Evolutionary conservation across 2,797 vertebrate species (phyloP), one percentile per base, ranked within the genome.

Genomic region (Acipenser transmontanus): DNA sequence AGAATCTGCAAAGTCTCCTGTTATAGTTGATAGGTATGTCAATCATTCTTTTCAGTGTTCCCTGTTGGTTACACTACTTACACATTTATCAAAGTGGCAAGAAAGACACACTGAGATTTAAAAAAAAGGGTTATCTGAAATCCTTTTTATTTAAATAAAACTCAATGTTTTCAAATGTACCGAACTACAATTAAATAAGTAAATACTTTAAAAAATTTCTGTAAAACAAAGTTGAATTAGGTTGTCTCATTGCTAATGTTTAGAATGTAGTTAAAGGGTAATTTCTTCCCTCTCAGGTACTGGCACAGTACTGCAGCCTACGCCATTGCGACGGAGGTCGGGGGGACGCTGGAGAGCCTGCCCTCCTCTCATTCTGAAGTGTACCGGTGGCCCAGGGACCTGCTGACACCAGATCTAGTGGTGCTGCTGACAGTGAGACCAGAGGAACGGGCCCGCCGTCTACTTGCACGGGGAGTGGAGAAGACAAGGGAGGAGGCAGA

Each of bases 301-400:
- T 98, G 95, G 96, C 96, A 97, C 75, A 99, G 96, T 84, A 96
- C 95, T 0, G 94, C 94, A 50, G 89, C 95, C 1, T 97, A 98
- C 0, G 88, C 92, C 74, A 93, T 99, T 1, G 95, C 93, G 73
- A 94, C 94, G 2, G 94, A 96, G 60, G 85, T 92, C 65, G 85
- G 74, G 1, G 95, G 93, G 1, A 76, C 79, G 1, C 67, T 84
- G 10, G 78, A 78, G 47, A 83, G 91, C 78, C 92, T 98, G 56
- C 96, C 96, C 9, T 81, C 80, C 0, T 68, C 68, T 62, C 82
- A 82, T 0, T 91, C 94, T 2, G 85, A 89, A 4, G 73, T 95
- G 13, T 98, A 96, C 79, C 77, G 78, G 66, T 98, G 96, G 95
- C 96, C 94, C 2, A 48, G 67, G 10, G 95, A 98, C 84, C 89